phyloP scores from a whole-genome alignment of 2,113 vertebrate genomes.

The pig (Sus scrofa) region DNA sequence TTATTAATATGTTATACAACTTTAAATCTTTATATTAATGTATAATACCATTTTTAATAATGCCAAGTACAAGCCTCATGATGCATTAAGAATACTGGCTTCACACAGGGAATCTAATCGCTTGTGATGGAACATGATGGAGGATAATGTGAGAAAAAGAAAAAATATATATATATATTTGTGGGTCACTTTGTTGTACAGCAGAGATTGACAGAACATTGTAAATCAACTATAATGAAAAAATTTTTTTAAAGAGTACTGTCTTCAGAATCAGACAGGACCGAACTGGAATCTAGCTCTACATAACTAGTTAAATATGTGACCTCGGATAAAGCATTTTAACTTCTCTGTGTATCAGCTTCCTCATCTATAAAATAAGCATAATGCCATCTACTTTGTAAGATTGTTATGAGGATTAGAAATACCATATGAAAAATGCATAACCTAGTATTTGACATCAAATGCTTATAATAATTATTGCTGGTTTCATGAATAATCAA shows the following conservation, averaged over 20 bases:
- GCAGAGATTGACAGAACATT: too few relatives aligned
- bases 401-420: not conserved
- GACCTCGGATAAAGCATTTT: not conserved
- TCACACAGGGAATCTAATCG: not conserved
- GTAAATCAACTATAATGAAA: too few relatives aligned
- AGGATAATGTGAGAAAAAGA: too few relatives aligned
- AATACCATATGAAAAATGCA: not conserved
- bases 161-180: too few relatives aligned
- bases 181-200: too few relatives aligned
- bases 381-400: not conserved
- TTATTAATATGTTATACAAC: constrained; percentile 14
- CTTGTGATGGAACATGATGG: too few relatives aligned
- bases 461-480: constrained; percentile 38
- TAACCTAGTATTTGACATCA: constrained; percentile 24
- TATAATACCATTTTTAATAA: not conserved
- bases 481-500: constrained; percentile 46
- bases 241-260: not conserved
- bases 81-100: not conserved
- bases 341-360: not conserved
- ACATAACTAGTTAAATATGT: not conserved
- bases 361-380: not conserved
- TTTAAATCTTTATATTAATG: not conserved
- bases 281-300: not conserved
- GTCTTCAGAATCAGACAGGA: constrained; percentile 23
- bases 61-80: not conserved